phyloP scores from a whole-genome alignment of 2,888 invertebrate species.

The Parnassius mnemosyne region DNA sequence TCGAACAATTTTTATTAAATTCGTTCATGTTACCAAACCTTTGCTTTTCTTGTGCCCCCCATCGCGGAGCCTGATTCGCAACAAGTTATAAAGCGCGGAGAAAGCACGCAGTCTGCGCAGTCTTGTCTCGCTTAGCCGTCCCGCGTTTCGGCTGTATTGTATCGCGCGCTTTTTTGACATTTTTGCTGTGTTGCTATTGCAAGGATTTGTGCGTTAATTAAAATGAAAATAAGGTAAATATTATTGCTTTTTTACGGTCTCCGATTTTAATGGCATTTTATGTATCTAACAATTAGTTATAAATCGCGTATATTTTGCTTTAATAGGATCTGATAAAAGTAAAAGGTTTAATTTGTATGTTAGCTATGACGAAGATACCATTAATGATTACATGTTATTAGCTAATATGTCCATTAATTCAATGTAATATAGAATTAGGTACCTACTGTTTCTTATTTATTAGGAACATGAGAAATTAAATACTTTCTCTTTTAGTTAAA shows the following conservation, averaged over 20 bases:
- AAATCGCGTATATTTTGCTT: too few relatives aligned
- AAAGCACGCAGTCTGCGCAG: slow-evolving; percentile 65
- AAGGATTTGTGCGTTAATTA: slow-evolving; percentile 42
- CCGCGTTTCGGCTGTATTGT: slow-evolving; percentile 45
- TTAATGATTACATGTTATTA: too few relatives aligned
- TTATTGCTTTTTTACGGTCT: slow-evolving; percentile 30
- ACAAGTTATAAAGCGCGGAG: slow-evolving; percentile 74
- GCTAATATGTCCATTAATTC: too few relatives aligned
- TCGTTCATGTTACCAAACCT: slow-evolving; percentile 64
- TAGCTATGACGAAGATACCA: neutral
- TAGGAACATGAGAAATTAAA: slow-evolving; percentile 30
- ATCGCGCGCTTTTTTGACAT: slow-evolving; percentile 59
- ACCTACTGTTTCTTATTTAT: slow-evolving; percentile 21
- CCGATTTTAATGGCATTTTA: slow-evolving; percentile 5
- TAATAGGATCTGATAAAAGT: too few relatives aligned
- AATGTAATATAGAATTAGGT: too few relatives aligned
- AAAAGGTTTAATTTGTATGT: too few relatives aligned
- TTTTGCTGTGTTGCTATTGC: slow-evolving; percentile 51
- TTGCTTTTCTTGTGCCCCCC: slow-evolving; percentile 69
- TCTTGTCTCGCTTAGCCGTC: slow-evolving; percentile 32
- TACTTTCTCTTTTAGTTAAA: slow-evolving; percentile 18
- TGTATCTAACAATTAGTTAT: too few relatives aligned
- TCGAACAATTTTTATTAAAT: slow-evolving; percentile 41
- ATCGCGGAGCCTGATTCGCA: slow-evolving; percentile 37
- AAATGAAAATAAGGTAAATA: slow-evolving; percentile 66